Percentiles rank a stretch among this genome's conserved stretches.
These are phyloP conservation scores for Passer domesticus DNA, from an alignment of 2,113 vertebrate genomes.

Conservation along the genomic window DNA sequence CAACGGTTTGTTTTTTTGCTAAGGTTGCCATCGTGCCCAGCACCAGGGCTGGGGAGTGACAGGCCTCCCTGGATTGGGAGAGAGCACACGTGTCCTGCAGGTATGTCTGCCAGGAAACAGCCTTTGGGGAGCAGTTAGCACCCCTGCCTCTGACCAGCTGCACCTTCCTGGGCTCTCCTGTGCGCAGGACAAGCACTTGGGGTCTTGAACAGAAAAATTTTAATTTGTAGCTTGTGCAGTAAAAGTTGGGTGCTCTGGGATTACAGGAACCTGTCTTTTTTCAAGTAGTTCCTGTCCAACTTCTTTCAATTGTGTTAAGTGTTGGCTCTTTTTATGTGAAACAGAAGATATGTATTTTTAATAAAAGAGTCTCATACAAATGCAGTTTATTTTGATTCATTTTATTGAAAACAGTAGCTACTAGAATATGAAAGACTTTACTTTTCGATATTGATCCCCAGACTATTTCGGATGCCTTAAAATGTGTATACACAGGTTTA, in stretches of 20 bases:
- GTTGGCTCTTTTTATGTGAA: conserved; percentile 57
- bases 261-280: background rate
- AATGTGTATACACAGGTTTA: background rate
- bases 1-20: background rate
- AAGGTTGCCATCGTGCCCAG: background rate
- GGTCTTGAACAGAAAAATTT: background rate
- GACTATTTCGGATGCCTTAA: background rate
- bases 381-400: background rate
- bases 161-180: background rate
- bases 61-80: background rate
- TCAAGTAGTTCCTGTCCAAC: background rate
- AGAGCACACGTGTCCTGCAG: rapidly evolving
- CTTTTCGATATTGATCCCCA: background rate
- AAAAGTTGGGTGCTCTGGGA: background rate
- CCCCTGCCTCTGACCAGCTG: background rate
- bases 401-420: background rate
- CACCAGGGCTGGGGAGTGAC: background rate
- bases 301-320: conserved; percentile 22
- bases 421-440: background rate
- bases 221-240: background rate
- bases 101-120: background rate
- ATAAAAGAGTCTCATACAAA: conserved; percentile 45
- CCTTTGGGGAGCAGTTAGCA: background rate
- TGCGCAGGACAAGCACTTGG: background rate
- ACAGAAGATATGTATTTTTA: conserved; percentile 63